Base-by-base conservation (phyloP, 2,888 invertebrate species). In the Ganaspis brasiliensis region DNA sequence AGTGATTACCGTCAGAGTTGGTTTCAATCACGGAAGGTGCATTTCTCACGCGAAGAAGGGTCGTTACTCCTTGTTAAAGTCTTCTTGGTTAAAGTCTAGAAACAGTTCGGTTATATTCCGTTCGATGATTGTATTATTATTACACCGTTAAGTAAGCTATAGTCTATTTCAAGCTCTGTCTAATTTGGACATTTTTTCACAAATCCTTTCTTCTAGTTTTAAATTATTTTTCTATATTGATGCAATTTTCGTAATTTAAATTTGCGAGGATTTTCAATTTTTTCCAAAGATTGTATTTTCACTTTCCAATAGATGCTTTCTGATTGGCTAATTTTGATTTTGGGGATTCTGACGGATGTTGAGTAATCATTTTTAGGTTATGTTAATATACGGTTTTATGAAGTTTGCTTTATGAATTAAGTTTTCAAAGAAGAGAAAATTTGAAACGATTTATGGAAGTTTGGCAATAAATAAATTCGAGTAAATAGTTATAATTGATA, bases 21-120 rank as follows among this genome's bases (percentile, higher is more conserved):
- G 56, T 56, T 56, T 26, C 21, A 56, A 56, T 56, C 56, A 56
- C 56, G 56, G 24, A 56, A 56, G 56, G 56, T 56, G 24, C 56
- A 56, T 56, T 56, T 56, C 56, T 56, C 56, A 56, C 56, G 56
- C 56, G 56, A 56, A 56, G 56, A 56, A 56, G 56, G 56, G 56
- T 56, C 56, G 56, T 56, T 56, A 26, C 56, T 56, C 56, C 56
- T 56, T 56, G 56, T 56, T 56, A 56, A 21, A 56, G 24, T 56
- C 56, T 24, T 56, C 56, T 24, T 56, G 24, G 56, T 56, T 56
- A 56, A 21, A 56, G 24, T 56, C 56, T 24, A 26, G 24, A 56
- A 56, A 56, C 24, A 56, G 56, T 56, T 56, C 24, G 56, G 21
- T 56, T 56, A 21, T 56, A 56, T 56, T 56, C 56, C 56, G 14